Conservation (phyloP, 2,113 vertebrate genomes). For the Heterotilapia buettikoferi region DNA sequence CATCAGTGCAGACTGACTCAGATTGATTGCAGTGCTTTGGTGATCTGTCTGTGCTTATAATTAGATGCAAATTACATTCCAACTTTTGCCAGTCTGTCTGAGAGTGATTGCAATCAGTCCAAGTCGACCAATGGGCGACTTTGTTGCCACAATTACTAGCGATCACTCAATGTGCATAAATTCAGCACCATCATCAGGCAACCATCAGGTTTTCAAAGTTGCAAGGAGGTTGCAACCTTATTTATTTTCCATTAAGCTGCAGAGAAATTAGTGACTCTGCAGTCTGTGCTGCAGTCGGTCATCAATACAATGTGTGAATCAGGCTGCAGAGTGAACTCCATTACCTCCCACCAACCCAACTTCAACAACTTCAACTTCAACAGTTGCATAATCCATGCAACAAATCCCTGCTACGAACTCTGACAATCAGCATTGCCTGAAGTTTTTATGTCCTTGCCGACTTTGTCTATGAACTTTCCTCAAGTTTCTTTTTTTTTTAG, state of each 20-base stretch:
- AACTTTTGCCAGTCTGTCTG: not conserved
- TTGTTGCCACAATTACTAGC: not conserved
- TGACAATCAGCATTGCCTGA: constrained; percentile 68
- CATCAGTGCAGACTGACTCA: not conserved
- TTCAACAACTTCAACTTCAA: constrained; percentile 11
- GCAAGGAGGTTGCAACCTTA: not conserved
- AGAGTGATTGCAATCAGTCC: not conserved
- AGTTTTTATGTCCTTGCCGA: constrained; percentile 53
- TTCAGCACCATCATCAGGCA: not conserved
- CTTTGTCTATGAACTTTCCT: constrained; percentile 10
- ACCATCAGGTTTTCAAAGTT: not conserved
- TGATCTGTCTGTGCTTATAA: not conserved
- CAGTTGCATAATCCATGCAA: constrained; percentile 49
- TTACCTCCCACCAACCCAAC: constrained; percentile 43
- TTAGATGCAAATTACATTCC: not conserved
- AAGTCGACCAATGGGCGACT: not conserved
- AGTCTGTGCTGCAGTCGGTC: not conserved
- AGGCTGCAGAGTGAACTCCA: constrained; percentile 4
- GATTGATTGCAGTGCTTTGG: not conserved
- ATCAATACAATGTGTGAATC: constrained; percentile 7
- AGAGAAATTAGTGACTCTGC: not conserved
- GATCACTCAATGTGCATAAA: not conserved
- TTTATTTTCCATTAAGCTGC: not conserved
- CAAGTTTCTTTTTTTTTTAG: not conserved
- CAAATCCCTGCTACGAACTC: constrained; percentile 17